These are phyloP conservation scores for Drosophila lini DNA, from an alignment of 1,140 invertebrate species.

Conservation along the genomic window DNA sequence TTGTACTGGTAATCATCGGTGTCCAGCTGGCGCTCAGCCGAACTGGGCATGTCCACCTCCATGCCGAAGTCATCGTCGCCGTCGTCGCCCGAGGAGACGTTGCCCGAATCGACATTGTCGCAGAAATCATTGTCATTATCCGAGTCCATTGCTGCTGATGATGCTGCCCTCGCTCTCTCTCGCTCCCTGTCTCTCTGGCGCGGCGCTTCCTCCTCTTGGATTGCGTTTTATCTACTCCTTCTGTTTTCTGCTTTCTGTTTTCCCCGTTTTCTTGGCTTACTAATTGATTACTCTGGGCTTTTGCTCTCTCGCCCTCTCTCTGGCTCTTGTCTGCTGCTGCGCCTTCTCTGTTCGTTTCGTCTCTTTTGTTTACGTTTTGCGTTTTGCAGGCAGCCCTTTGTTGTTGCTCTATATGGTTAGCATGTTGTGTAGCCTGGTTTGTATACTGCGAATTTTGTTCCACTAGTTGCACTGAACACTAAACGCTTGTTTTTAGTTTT, in stretches of 20 bases:
- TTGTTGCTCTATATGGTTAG: background rate
- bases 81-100: slow-evolving; percentile 95
- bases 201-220: slow-evolving; percentile 10
- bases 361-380: slow-evolving; percentile 48
- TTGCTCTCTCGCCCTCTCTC: slow-evolving; percentile 1
- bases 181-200: background rate
- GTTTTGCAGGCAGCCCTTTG: slow-evolving; percentile 13
- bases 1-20: slow-evolving; percentile 96
- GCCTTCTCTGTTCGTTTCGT: slow-evolving; percentile 19
- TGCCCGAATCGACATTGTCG: slow-evolving; percentile 95
- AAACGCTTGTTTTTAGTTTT: slow-evolving; percentile 1
- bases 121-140: slow-evolving; percentile 91
- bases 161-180: background rate
- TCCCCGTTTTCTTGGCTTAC: slow-evolving; percentile 23
- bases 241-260: slow-evolving; percentile 24
- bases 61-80: slow-evolving; percentile 94
- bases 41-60: slow-evolving; percentile 91
- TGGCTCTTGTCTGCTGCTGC: slow-evolving; percentile 12
- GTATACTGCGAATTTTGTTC: background rate
- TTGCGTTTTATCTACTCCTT: slow-evolving; percentile 14
- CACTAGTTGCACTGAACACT: slow-evolving; percentile 5
- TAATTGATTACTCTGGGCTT: slow-evolving; percentile 24
- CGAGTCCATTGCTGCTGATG: slow-evolving; percentile 89
- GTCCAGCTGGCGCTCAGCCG: slow-evolving; percentile 89
- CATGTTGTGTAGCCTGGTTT: background rate